phyloP scores from a whole-genome alignment of 2,113 vertebrate genomes.

The Hiodon tergisus region DNA sequence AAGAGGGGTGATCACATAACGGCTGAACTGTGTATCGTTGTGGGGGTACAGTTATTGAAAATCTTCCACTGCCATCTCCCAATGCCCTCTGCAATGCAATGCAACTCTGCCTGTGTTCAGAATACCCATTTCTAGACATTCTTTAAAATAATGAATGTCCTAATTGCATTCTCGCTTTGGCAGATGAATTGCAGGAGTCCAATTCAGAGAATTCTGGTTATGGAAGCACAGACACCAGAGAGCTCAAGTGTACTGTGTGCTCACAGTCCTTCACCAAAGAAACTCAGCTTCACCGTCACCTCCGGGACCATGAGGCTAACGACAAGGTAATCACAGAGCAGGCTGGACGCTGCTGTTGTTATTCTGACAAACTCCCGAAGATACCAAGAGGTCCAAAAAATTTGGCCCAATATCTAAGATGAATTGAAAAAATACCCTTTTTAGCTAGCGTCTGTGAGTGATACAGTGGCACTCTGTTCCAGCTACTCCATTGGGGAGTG shows the following conservation, averaged over 20 bases:
- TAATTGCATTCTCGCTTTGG: background rate
- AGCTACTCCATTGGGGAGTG: no score
- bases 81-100: no score
- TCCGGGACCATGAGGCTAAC: constrained; percentile 86
- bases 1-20: no score
- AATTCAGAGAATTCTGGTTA: constrained; percentile 60
- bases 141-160: background rate
- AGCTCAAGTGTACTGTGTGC: constrained; percentile 83
- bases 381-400: no score
- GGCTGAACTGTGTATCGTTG: no score
- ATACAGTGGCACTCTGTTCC: no score
- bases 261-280: constrained; percentile 81
- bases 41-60: background rate
- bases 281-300: constrained; percentile 88
- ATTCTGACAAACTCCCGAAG: no score
- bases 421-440: no score
- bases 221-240: constrained; percentile 66
- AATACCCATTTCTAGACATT: background rate
- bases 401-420: no score
- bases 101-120: no score
- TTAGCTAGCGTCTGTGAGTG: no score
- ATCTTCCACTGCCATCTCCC: background rate
- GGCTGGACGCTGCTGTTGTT: background rate
- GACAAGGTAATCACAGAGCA: constrained; percentile 74
- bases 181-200: constrained; percentile 49